Conservation (phyloP, 2,113 vertebrate species). For the Syngnathus typhle region DNA sequence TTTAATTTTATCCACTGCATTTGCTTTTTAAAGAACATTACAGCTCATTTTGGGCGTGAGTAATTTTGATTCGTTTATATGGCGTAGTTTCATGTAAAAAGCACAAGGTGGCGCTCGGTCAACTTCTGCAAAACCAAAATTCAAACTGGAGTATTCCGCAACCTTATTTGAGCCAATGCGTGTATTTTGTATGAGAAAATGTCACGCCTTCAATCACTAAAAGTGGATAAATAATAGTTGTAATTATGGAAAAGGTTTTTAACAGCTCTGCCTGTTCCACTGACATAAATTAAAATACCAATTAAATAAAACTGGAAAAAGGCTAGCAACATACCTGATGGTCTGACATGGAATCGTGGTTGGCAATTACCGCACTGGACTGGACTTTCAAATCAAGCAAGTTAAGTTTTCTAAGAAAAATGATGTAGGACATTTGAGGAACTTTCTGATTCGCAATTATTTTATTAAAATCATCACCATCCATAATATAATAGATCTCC, state of each 20-base stretch:
- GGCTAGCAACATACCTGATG: not conserved
- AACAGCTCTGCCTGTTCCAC: not conserved
- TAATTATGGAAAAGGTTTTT: not conserved
- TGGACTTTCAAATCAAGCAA: not conserved
- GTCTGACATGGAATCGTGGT: not conserved
- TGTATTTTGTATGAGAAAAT: not conserved
- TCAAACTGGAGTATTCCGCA: not conserved
- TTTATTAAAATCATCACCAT: slow-evolving; percentile 30
- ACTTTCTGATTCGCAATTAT: slow-evolving; percentile 26
- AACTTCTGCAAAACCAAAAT: not conserved
- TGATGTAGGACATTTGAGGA: not conserved
- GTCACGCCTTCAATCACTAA: not conserved
- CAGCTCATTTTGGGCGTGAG: not conserved
- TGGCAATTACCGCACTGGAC: not conserved
- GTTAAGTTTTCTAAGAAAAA: not conserved
- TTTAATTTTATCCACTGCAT: not conserved
- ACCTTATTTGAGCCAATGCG: not conserved
- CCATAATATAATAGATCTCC: slow-evolving; percentile 1
- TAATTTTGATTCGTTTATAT: not conserved
- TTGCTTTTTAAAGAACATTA: not conserved
- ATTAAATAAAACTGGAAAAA: not conserved
- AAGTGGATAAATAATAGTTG: not conserved
- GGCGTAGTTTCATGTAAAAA: not conserved
- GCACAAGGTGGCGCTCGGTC: not conserved
- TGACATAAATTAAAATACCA: too few species aligned